Evolutionary conservation across 2,888 invertebrate species (phyloP), one percentile per base, ranked within the genome.

Genomic region (Lumbricus terrestris): DNA sequence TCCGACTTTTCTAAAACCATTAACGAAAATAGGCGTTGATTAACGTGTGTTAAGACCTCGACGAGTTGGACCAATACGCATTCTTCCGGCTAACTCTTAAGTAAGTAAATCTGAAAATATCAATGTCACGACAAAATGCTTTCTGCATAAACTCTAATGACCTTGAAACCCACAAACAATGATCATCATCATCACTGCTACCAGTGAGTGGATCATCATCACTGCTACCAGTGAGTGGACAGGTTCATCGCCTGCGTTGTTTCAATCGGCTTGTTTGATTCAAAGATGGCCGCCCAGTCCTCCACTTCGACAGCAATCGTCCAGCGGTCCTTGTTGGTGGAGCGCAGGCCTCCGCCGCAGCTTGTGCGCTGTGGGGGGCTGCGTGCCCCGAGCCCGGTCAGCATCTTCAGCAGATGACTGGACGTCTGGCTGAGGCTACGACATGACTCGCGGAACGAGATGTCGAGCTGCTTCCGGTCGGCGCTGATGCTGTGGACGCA

Each of bases 301-400:
- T 91, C 90, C 1, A 88, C 89, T 89, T 91, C 91, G 18, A 91
- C 91, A 40, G 91, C 91, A 20, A 91, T 89, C 13, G 91, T 91
- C 91, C 91, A 91, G 82, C 89, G 54, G 47, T 90, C 89, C 83
- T 89, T 91, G 83, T 85, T 89, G 34, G 38, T 82, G 38, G 89
- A 69, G 37, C 89, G 69, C 88, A 82, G 82, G 20, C 42, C 35
- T n/a, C 40, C 40, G 11, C 85, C 37, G 34, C 35, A 85, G 85
- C 37, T 85, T 8, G 85, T 15, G 34, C 37, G 34, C 85, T 85
- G 85, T 37, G 85, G 35, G 35, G 85, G 85, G 35, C 85, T 37
- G 85, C 85, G 85, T 37, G 85, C 85, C 18, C 85, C 85, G 29
- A 47, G 23, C 33, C 89, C 89, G 29, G 47, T 35, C 47, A 89